phyloP scores from a whole-genome alignment of 2,797 vertebrate genomes.

The Microctenopoma steveboyesi region DNA sequence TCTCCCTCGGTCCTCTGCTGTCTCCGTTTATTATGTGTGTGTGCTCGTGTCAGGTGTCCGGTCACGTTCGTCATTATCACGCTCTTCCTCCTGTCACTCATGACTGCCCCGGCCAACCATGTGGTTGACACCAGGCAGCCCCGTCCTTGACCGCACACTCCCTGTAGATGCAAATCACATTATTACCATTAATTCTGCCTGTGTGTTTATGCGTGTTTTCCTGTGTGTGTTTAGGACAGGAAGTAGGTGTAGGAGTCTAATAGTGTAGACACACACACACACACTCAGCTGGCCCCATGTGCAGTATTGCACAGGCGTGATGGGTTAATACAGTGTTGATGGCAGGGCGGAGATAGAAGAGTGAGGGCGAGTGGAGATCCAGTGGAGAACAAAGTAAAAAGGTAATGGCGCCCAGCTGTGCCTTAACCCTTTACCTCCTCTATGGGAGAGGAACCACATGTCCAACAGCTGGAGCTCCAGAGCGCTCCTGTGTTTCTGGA shows the following conservation, averaged over 20 bases:
- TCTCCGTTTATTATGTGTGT: constrained; percentile 39
- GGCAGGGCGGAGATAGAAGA: constrained; percentile 7
- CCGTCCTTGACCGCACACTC: constrained; percentile 67
- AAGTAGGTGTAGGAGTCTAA: constrained; percentile 20
- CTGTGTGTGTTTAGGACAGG: constrained; percentile 13
- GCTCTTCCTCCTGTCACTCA: constrained; percentile 68
- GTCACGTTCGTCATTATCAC: constrained; percentile 43
- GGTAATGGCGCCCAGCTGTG: constrained; percentile 36
- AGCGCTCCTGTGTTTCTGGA: constrained; percentile 29
- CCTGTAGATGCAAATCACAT: constrained; percentile 63
- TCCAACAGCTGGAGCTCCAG: constrained; percentile 26
- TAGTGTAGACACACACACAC: constrained; percentile 7
- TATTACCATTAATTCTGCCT: constrained; percentile 43
- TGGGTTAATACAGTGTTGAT: constrained; percentile 45
- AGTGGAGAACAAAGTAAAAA: constrained; percentile 2
- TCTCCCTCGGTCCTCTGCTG: constrained; percentile 31
- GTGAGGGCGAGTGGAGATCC: constrained; percentile 19
- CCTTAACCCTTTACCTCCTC: constrained; percentile 18
- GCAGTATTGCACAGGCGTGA: constrained; percentile 41
- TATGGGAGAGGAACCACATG: neutral
- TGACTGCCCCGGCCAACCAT: constrained; percentile 32
- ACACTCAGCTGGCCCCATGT: constrained; percentile 46
- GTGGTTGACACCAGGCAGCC: constrained; percentile 38
- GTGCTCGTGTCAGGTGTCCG: constrained; percentile 38
- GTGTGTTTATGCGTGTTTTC: neutral